Conservation (phyloP, 2,113 vertebrate species). For the Diphyllodes magnificus region DNA sequence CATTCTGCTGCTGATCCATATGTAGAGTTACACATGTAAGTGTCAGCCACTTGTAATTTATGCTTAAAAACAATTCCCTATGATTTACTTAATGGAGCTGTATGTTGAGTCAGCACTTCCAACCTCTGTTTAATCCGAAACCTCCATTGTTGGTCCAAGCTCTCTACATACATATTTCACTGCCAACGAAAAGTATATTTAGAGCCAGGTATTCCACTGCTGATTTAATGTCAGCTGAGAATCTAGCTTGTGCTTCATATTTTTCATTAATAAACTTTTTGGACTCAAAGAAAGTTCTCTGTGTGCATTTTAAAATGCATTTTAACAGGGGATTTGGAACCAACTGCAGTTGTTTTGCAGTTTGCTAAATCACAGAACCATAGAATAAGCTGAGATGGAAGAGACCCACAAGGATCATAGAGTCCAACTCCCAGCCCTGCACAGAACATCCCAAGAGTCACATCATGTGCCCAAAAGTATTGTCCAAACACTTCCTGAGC, state of each 20-base stretch:
- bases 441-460: background rate
- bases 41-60: background rate
- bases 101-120: conserved; percentile 5
- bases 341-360: background rate
- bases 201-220: background rate
- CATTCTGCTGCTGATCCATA: background rate
- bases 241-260: background rate
- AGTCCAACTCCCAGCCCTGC: background rate
- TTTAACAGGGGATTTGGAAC: background rate
- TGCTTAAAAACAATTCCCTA: background rate
- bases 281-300: background rate
- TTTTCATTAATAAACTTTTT: background rate
- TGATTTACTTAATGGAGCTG: background rate
- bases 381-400: background rate
- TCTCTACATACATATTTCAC: background rate
- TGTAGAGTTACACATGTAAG: background rate
- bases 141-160: background rate
- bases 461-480: background rate
- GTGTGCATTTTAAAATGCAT: background rate
- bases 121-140: background rate
- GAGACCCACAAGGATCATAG: too few species aligned
- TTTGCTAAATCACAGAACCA: background rate
- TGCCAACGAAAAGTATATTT: background rate
- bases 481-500: background rate
- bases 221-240: background rate